A percentile compares a stretch with the other conserved stretches of the same genome.
Conservation (phyloP, 2,888 invertebrate genomes). For the Acholoe squamosa region DNA sequence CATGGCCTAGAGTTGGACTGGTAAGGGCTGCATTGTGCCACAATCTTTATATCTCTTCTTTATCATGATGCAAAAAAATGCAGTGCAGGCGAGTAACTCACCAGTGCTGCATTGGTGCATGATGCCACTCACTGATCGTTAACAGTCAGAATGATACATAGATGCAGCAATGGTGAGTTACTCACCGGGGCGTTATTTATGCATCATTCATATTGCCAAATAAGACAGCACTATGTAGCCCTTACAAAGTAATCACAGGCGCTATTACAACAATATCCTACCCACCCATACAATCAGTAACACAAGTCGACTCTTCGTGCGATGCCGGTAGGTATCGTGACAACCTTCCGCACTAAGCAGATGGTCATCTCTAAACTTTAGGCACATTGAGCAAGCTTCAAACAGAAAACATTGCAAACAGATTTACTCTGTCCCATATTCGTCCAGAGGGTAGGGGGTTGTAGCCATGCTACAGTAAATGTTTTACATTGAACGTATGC, state of each 20-base stretch:
- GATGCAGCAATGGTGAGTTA: no score
- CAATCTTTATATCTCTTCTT: no score
- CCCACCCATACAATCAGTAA: not conserved
- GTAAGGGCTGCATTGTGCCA: no score
- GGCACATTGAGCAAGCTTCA: constrained; percentile 29
- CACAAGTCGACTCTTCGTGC: not conserved
- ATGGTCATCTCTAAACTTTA: not conserved
- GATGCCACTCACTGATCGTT: no score
- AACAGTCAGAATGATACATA: no score
- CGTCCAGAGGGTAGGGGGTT: not conserved
- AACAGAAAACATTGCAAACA: not conserved
- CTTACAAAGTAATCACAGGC: not conserved
- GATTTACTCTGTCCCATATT: not conserved
- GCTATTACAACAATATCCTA: not conserved
- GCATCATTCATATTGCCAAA: not conserved
- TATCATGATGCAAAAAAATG: no score
- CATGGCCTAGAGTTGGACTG: no score
- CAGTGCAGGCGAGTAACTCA: no score
- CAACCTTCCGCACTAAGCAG: no score
- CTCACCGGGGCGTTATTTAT: no score
- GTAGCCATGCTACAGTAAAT: constrained; percentile 52
- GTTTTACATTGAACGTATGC: constrained; percentile 1
- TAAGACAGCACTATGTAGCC: no score
- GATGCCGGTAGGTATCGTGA: not conserved
- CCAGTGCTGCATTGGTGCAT: no score